A percentile compares a stretch with the other conserved stretches of the same genome.
Evolutionary conservation across 2,888 invertebrate genomes (phyloP).

Genomic region (Plusia festucae): DNA sequence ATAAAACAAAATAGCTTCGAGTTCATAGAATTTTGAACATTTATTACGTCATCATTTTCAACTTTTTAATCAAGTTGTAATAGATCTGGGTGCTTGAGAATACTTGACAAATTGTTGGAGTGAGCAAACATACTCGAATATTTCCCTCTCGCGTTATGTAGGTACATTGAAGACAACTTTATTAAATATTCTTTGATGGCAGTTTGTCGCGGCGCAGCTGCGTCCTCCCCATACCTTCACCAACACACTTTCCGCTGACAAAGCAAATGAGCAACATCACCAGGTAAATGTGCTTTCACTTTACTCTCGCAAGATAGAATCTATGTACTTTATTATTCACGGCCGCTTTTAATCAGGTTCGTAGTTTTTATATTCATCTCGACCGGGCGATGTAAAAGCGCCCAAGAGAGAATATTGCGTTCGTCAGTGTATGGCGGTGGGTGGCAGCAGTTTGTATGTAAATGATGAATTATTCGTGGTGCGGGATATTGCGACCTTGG

Average conservation of each 20-base stretch:
- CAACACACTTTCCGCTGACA: slow-evolving; percentile 50
- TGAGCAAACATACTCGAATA: slow-evolving; percentile 5
- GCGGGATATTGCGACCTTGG: slow-evolving; percentile 57
- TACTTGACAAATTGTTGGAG: no score
- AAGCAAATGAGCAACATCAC: slow-evolving; percentile 48
- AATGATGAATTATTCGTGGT: slow-evolving; percentile 70
- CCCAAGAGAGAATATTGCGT: slow-evolving; percentile 40
- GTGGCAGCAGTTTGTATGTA: slow-evolving; percentile 73
- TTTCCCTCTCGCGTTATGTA: slow-evolving; percentile 32
- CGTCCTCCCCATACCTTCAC: slow-evolving; percentile 28
- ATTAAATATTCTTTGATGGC: slow-evolving; percentile 56
- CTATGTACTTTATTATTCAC: slow-evolving; percentile 36
- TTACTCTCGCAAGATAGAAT: slow-evolving; percentile 25
- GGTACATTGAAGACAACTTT: slow-evolving; percentile 37
- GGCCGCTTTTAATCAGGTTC: slow-evolving; percentile 48
- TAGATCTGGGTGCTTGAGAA: no score
- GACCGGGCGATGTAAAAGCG: slow-evolving; percentile 46
- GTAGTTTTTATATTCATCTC: slow-evolving; percentile 50
- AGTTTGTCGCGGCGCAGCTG: slow-evolving; percentile 51
- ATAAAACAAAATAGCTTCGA: not conserved
- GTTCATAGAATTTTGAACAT: no score
- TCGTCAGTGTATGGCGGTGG: slow-evolving; percentile 37
- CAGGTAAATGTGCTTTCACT: slow-evolving; percentile 36
- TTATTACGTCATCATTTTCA: not conserved
- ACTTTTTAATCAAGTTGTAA: slow-evolving; percentile 1